phyloP scores from a whole-genome alignment of 2,113 vertebrate species.

The Cervus canadensis region DNA sequence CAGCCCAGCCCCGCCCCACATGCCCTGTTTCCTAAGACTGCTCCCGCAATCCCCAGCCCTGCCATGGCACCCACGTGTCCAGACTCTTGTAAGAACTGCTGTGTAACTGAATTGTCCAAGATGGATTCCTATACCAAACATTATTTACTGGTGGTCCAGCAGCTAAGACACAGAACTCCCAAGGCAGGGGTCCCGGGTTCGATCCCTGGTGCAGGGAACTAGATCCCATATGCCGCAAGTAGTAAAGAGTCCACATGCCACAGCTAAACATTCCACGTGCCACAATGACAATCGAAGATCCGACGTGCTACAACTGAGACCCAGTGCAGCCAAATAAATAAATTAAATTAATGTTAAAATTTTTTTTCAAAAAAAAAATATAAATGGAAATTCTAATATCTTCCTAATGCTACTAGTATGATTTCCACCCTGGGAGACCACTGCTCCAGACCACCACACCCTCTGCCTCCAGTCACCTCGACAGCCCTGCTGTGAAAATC shows the following conservation, averaged over 20 bases:
- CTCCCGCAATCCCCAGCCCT: accelerated
- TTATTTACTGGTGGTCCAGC: not conserved
- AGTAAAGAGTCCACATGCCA: not conserved
- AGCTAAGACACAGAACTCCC: not conserved
- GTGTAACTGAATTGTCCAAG: not conserved
- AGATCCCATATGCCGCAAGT: not conserved
- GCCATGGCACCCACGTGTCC: accelerated
- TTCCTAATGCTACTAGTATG: not conserved
- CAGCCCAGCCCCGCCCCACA: accelerated
- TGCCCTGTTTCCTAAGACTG: not conserved
- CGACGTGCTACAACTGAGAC: accelerated
- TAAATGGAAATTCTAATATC: not conserved
- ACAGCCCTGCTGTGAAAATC: not conserved
- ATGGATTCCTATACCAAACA: not conserved
- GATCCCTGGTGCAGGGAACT: not conserved
- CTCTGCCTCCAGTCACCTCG: not conserved
- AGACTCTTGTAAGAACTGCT: not conserved
- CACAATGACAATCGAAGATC: accelerated
- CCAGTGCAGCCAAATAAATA: not conserved
- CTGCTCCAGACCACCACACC: too few species aligned
- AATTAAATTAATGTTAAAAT: not conserved
- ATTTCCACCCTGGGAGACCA: not conserved
- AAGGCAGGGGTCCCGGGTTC: not conserved
- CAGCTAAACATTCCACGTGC: not conserved
- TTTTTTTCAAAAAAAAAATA: not conserved